Percentiles rank a stretch among this genome's conserved stretches.
phyloP scores from a whole-genome alignment of 2,888 invertebrate species.

The Elysia crispata region DNA sequence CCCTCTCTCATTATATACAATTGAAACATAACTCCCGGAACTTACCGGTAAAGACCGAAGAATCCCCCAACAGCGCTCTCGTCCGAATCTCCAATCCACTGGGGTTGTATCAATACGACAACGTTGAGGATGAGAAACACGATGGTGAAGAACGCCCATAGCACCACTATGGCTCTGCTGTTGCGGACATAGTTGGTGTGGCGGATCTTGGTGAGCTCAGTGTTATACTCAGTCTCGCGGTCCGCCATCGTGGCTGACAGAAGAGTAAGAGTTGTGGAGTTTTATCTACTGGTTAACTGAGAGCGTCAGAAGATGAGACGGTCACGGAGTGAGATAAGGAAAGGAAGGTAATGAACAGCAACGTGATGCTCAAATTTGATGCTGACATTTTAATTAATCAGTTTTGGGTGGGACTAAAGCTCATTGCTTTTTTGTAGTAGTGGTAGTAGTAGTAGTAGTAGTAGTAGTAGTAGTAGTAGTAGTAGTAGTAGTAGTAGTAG shows the following conservation, averaged over 20 bases:
- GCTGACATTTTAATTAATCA: no score
- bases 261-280: background rate
- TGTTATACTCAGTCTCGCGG: conserved; percentile 62
- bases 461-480: background rate
- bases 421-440: no score
- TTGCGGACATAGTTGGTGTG: conserved; percentile 77
- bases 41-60: conserved; percentile 91
- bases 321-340: no score
- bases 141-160: conserved; percentile 98
- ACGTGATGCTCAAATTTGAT: no score
- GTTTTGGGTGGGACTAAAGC: no score
- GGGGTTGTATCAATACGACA: conserved; percentile 95
- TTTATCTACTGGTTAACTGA: no score
- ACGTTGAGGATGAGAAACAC: conserved; percentile 97
- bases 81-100: conserved; percentile 78
- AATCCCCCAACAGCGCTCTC: conserved; percentile 90
- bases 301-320: no score
- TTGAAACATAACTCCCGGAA: background rate
- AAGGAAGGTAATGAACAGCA: no score
- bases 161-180: conserved; percentile 89
- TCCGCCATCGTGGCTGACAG: conserved; percentile 56
- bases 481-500: conserved; percentile 19
- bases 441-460: conserved; percentile 12
- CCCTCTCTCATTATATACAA: no score
- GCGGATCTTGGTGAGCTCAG: conserved; percentile 67